Percentiles rank a stretch among this genome's conserved stretches.
These are phyloP conservation scores for Rosalia funebris DNA, from an alignment of 2,888 invertebrate species.

Conservation along the genomic window DNA sequence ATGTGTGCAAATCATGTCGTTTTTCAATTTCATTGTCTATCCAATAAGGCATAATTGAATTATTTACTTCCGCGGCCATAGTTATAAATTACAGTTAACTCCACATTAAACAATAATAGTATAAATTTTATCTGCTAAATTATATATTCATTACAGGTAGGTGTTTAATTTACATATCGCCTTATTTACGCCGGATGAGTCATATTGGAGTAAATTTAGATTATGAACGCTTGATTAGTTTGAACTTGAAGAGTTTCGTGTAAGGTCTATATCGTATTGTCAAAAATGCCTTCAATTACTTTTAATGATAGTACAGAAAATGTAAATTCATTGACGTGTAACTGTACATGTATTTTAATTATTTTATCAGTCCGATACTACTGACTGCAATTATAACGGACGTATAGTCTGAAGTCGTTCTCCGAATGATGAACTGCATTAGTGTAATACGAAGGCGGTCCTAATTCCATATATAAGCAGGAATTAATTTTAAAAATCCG, in stretches of 20 bases:
- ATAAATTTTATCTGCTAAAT: conserved; percentile 3
- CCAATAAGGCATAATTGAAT: conserved; percentile 13
- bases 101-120: conserved; percentile 9
- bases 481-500: too few relatives aligned
- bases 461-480: too few relatives aligned
- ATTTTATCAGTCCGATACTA: too few relatives aligned
- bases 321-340: background rate
- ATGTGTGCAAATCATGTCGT: background rate
- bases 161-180: conserved; percentile 19
- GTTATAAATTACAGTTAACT: conserved; percentile 13
- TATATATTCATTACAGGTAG: conserved; percentile 8
- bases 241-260: background rate
- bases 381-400: too few relatives aligned
- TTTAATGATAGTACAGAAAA: background rate
- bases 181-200: conserved; percentile 8
- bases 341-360: background rate
- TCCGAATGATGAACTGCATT: too few relatives aligned
- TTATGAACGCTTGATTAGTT: background rate
- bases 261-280: background rate
- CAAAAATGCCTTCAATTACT: background rate
- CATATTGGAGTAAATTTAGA: background rate
- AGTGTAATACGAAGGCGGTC: too few relatives aligned
- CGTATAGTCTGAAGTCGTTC: too few relatives aligned
- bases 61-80: conserved; percentile 9
- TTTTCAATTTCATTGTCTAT: background rate